Conservation (phyloP, 2,797 vertebrate species). For the Eremophila alpestris region DNA sequence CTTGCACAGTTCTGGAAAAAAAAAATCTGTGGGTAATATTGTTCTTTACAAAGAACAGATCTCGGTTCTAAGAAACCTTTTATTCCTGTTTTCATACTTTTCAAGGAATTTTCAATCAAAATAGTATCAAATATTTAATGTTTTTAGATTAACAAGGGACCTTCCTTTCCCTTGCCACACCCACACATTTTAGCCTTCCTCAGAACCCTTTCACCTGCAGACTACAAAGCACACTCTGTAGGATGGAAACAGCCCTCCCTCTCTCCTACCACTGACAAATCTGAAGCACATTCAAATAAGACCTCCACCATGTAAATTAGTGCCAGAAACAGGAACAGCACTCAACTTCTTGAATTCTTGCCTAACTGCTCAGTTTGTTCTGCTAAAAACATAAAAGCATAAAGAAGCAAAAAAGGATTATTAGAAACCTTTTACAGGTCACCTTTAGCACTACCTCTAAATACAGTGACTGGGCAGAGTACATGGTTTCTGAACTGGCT, state of each 20-base stretch:
- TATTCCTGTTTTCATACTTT: neutral
- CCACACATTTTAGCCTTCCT: neutral
- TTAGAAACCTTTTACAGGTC: slow-evolving; percentile 34
- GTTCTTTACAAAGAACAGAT: neutral
- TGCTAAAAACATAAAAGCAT: neutral
- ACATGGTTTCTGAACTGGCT: slow-evolving; percentile 57
- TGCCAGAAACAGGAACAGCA: neutral
- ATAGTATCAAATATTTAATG: neutral
- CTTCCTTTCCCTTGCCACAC: neutral
- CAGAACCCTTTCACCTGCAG: neutral
- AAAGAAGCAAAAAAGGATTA: slow-evolving; percentile 56
- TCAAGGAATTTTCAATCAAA: neutral
- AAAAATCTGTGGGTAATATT: neutral
- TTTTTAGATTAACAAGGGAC: neutral
- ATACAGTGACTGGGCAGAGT: slow-evolving; percentile 62
- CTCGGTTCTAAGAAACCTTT: neutral
- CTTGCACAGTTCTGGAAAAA: neutral
- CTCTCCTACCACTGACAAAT: neutral
- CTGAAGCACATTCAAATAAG: slow-evolving; percentile 43
- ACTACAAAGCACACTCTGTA: slow-evolving; percentile 46
- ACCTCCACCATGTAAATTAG: neutral
- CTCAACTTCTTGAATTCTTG: neutral
- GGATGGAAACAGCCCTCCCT: neutral
- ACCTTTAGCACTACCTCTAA: slow-evolving; percentile 77
- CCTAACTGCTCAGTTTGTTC: neutral